Base-by-base conservation (phyloP, 2,113 vertebrate genomes). In the Nesogale talazaci region DNA sequence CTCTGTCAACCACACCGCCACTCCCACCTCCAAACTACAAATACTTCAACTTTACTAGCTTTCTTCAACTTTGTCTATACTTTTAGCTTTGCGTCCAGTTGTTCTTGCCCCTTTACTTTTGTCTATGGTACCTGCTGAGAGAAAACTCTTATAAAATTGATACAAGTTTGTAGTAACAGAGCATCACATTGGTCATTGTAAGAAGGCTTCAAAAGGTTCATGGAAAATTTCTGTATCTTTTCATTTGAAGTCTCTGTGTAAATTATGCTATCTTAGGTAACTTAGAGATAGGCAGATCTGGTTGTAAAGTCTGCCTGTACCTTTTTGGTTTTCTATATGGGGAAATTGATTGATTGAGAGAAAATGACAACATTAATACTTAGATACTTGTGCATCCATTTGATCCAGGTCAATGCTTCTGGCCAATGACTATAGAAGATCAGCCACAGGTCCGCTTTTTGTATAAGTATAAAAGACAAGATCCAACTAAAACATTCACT, bases 191-290 rank as follows among this genome's bases (percentile, higher is more conserved):
- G 77, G 61, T 94, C 93, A 95, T 52, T 52, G 14, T 52, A 52
- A 52, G 46, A 52, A 52, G 46, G 46, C 46, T 52, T 52, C 46
- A 52, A 52, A 52, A 52, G 14, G 10, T 52, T 52, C 46, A 52
- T 52, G 46, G 46, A 52, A 52, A 52, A 6, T 52, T 52, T 52
- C 10, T 52, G 5, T 52, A 12, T 52, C 46, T 8, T 52, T 52
- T 52, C 46, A 52, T 10, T 52, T 52, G 46, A 52, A 52, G 46
- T 52, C 46, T 52, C 46, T 52, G 10, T 52, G 69, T 78, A 93
- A 95, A 23, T 94, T 74, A 87, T 67, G 17, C 78, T 93, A 46
- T 70, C 20, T 15, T n/a, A 94, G 67, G 67, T 84, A 91, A 87
- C 81, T 59, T 77, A 40, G 25, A 85, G 86, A 89, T 76, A 27